Conservation (phyloP, 2,113 vertebrate genomes). For the Hippocampus guttulatus region DNA sequence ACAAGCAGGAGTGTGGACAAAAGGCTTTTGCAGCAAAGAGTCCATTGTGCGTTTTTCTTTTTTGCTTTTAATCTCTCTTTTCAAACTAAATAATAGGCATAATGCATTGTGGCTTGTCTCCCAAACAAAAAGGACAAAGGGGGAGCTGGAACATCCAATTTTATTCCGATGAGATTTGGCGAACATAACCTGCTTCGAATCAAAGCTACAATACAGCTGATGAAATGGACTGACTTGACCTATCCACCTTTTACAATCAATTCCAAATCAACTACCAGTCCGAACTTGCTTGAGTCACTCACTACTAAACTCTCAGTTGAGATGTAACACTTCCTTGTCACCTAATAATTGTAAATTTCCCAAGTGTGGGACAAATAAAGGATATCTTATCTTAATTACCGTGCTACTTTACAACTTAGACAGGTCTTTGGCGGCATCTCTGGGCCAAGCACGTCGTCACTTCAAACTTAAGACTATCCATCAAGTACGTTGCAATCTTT, state of each 20-base stretch:
- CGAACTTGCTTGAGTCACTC: too few relatives aligned
- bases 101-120: background rate
- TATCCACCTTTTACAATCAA: background rate
- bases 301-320: too few relatives aligned
- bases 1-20: slow-evolving; percentile 16
- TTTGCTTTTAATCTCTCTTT: background rate
- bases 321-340: too few relatives aligned
- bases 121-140: background rate
- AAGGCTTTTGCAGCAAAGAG: slow-evolving; percentile 1
- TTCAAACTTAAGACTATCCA: background rate
- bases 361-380: too few relatives aligned
- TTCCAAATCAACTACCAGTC: background rate
- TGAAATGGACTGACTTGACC: background rate
- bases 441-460: background rate
- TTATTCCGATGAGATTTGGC: background rate
- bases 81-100: background rate
- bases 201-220: background rate
- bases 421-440: too few relatives aligned
- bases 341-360: too few relatives aligned
- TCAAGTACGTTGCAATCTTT: background rate
- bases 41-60: background rate
- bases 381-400: too few relatives aligned
- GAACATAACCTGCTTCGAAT: background rate
- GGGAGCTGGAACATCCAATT: background rate
- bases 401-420: too few relatives aligned